Percentiles rank a stretch among this genome's conserved stretches.
phyloP scores from a whole-genome alignment of 2,888 invertebrate species.

The Ophion costatus region DNA sequence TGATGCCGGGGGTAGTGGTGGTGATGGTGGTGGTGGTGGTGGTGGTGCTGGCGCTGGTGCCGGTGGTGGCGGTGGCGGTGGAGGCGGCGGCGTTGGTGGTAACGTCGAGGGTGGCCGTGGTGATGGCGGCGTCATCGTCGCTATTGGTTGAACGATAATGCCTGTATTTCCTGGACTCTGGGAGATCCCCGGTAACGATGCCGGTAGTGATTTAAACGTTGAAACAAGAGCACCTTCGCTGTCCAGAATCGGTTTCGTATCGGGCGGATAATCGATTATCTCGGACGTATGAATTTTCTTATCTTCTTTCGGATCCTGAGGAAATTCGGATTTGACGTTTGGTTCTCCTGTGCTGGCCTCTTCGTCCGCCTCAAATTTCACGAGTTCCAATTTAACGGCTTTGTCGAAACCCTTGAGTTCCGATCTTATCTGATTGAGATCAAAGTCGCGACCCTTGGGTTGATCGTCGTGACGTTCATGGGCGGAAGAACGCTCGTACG shows the following conservation, averaged over 20 bases:
- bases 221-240: constrained; percentile 35
- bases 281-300: constrained; percentile 79
- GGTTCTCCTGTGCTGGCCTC: constrained; percentile 84
- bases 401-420: constrained; percentile 92
- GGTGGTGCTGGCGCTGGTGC: neutral
- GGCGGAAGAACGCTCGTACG: constrained; percentile 39
- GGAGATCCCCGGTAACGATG: constrained; percentile 24
- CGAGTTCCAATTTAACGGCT: constrained; percentile 84
- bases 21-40: neutral
- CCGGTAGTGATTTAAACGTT: constrained; percentile 56
- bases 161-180: constrained; percentile 42
- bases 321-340: constrained; percentile 77
- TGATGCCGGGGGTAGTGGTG: constrained; percentile 15
- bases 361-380: constrained; percentile 83
- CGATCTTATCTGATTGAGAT: constrained; percentile 93
- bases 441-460: constrained; percentile 90
- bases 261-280: constrained; percentile 46
- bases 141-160: neutral
- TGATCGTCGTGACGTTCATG: constrained; percentile 85
- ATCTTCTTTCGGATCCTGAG: constrained; percentile 77
- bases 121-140: neutral
- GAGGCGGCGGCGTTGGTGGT: neutral
- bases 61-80: constrained; percentile 59
- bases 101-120: neutral
- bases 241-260: constrained; percentile 60